Evolutionary conservation across 2,113 vertebrate species (phyloP), one percentile per base, ranked within the genome.

Genomic region (Sciurus niger): DNA sequence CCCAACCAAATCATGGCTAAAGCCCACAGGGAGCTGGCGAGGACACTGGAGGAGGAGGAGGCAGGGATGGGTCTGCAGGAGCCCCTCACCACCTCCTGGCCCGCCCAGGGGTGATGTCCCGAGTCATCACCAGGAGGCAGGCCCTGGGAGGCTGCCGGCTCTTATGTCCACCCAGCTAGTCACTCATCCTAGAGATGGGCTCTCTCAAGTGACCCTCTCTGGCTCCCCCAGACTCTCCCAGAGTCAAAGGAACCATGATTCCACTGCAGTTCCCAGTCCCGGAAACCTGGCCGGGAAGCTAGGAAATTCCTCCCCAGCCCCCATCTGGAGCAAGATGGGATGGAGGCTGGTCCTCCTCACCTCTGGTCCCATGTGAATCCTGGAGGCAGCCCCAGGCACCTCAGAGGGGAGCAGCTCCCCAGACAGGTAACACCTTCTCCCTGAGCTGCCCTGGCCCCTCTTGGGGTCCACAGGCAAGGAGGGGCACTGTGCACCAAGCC

Each of bases 381-480:
- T 2, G 16, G 28, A 65, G 9, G 7, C 9, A 3, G 80, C 16
- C 12, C 32, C 13, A 6, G 72, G 6, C 0, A 1, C 32, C 53
- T 24, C 17, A 8, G 58, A 22, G 25, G 37, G 28, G 32, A 14
- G 46, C 60, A 16, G 46, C 25, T 32, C 30, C 24, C 25, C 2
- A 18, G 74, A 13, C 65, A n/a, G 40, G 67, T 3, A 13, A 11
- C 30, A 17, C 40, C 8, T 32, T 37, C 2, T 18, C 6, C 78
- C 43, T 34, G 12, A 32, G 51, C 16, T 10, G 3, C 7, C 16
- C 16, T 13, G 17, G 24, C 37, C 53, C 48, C 6, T 25, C 58
- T 11, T 60, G 14, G 2, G 13, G n/a, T 30, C 65, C 22, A 3
- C 0, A 0, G 40, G 13, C 22, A 2, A 2, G 55, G 10, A 67